Percentiles rank a stretch among this genome's conserved stretches.
phyloP scores from a whole-genome alignment of 2,888 invertebrate species.

The Melinopterus prodromus region DNA sequence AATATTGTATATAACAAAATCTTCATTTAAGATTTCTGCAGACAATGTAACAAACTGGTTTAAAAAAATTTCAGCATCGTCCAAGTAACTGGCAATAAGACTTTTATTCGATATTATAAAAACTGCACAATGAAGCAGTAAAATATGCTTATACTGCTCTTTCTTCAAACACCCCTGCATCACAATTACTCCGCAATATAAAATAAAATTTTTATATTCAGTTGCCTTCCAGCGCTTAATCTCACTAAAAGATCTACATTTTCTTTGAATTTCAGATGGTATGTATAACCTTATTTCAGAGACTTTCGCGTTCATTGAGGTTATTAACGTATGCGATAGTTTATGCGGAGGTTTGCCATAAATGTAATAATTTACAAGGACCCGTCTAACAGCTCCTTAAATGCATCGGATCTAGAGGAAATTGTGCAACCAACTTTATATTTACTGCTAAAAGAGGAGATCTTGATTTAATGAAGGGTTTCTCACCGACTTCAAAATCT shows the following conservation, averaged over 20 bases:
- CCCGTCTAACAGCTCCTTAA: slow-evolving; percentile 34
- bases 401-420: slow-evolving; percentile 38
- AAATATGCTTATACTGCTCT: slow-evolving; percentile 41
- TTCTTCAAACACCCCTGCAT: slow-evolving; percentile 31
- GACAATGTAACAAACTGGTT: slow-evolving; percentile 18
- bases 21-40: slow-evolving; percentile 13
- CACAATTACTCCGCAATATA: slow-evolving; percentile 37
- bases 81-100: slow-evolving; percentile 1
- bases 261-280: slow-evolving; percentile 35
- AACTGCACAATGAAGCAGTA: slow-evolving; percentile 38
- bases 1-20: slow-evolving; percentile 27
- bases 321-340: slow-evolving; percentile 19
- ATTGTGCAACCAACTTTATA: slow-evolving; percentile 24
- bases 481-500: slow-evolving; percentile 21
- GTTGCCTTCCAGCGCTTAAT: slow-evolving; percentile 38
- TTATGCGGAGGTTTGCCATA: slow-evolving; percentile 16
- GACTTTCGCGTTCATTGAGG: slow-evolving; percentile 14
- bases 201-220: slow-evolving; percentile 40
- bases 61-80: slow-evolving; percentile 20
- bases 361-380: slow-evolving; percentile 28
- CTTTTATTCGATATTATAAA: slow-evolving; percentile 28
- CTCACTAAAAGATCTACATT: slow-evolving; percentile 37
- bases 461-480: slow-evolving; percentile 6
- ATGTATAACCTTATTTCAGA: slow-evolving; percentile 16
- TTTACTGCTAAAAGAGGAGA: slow-evolving; percentile 26